These are phyloP conservation scores for Pyrrhia umbra DNA, from an alignment of 2,888 invertebrate genomes.

Conservation along the genomic window DNA sequence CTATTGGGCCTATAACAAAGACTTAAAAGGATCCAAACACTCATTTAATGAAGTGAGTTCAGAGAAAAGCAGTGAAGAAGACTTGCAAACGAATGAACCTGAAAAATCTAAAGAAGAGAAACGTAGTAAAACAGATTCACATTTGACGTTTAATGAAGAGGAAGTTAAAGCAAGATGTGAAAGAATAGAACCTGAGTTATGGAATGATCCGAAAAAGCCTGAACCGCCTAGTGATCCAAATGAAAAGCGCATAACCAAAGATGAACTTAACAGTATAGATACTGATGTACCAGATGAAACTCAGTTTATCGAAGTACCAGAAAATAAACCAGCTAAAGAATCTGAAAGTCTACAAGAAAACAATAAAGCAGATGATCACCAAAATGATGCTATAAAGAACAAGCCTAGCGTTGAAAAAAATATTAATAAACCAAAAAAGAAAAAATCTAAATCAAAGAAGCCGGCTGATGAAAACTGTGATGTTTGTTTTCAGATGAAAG, in stretches of 20 bases:
- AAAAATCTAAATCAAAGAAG: background rate
- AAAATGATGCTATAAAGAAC: background rate
- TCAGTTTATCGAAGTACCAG: background rate
- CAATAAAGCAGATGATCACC: background rate
- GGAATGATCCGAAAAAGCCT: slow-evolving; percentile 17
- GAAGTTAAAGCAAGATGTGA: slow-evolving; percentile 6
- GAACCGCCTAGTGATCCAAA: background rate
- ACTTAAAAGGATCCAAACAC: background rate
- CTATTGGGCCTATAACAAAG: slow-evolving; percentile 46
- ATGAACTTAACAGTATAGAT: slow-evolving; percentile 10
- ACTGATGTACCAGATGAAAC: background rate
- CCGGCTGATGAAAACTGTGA: slow-evolving; percentile 8
- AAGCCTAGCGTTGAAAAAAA: background rate
- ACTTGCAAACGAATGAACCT: background rate
- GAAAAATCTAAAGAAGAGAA: background rate
- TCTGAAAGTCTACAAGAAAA: background rate
- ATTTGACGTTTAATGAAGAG: background rate
- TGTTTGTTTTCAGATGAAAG: slow-evolving; percentile 1
- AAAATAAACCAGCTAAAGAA: background rate
- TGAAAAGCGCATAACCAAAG: slow-evolving; percentile 1
- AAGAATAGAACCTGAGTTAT: slow-evolving; percentile 25
- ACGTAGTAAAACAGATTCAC: background rate
- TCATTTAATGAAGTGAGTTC: slow-evolving; percentile 10
- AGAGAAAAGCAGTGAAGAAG: slow-evolving; percentile 26
- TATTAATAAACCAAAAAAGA: background rate